phyloP scores from a whole-genome alignment of 2,113 vertebrate genomes.

The Dasyornis broadbenti region DNA sequence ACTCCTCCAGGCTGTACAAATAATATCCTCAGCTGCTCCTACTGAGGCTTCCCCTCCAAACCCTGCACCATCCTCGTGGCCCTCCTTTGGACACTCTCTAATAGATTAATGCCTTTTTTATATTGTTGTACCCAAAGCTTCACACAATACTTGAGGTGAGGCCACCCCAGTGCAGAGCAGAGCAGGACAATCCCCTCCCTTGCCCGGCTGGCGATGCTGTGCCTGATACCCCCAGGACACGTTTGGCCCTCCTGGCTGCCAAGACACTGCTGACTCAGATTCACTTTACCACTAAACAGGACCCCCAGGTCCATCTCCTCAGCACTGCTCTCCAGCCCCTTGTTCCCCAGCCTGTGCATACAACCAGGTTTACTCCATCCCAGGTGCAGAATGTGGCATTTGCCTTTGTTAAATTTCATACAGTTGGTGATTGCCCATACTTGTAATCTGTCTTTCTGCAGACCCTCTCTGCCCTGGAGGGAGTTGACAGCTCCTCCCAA shows the following conservation, averaged over 20 bases:
- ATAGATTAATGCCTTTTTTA: not conserved
- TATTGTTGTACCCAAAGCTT: not conserved
- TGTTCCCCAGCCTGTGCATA: fast-evolving
- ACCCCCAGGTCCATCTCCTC: not conserved
- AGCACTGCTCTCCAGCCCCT: not conserved
- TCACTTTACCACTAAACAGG: not conserved
- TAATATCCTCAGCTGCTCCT: not conserved
- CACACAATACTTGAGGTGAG: fast-evolving
- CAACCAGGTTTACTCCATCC: not conserved
- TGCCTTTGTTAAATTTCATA: not conserved
- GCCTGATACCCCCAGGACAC: not conserved
- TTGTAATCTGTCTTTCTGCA: not conserved
- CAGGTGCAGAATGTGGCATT: not conserved
- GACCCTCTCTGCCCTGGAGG: not conserved
- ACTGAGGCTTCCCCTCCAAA: not conserved
- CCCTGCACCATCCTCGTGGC: not conserved
- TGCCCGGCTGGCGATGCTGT: not conserved
- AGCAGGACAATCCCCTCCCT: not conserved
- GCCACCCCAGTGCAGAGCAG: fast-evolving
- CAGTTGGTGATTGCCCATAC: not conserved
- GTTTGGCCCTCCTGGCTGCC: not conserved
- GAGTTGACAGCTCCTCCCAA: not conserved
- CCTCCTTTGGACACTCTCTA: not conserved
- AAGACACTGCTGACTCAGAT: not conserved
- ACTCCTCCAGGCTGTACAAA: not conserved